Conservation (phyloP, 2,797 vertebrate genomes). For the Peromyscus attwateri region DNA sequence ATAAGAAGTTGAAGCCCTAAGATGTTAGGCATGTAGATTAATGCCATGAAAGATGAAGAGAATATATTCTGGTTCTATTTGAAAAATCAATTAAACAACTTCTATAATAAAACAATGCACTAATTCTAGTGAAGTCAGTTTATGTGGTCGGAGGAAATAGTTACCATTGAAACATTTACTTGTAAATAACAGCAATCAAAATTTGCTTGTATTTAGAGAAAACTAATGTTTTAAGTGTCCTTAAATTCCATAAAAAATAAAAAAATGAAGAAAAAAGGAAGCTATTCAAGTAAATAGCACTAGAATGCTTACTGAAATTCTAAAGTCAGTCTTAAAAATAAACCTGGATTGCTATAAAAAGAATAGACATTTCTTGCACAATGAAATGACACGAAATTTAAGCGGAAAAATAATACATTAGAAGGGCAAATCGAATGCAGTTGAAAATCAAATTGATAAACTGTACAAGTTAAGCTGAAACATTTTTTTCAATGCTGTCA, state of each 20-base stretch:
- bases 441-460: slow-evolving; percentile 64
- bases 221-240: not conserved
- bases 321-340: not conserved
- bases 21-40: not conserved
- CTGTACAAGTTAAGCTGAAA: slow-evolving; percentile 52
- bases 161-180: not conserved
- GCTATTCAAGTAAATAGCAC: not conserved
- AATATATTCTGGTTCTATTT: not conserved
- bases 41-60: not conserved
- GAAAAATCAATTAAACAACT: not conserved
- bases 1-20: not conserved
- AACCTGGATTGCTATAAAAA: not conserved
- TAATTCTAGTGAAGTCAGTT: not conserved
- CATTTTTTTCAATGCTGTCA: not conserved
- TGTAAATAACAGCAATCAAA: not conserved
- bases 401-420: slow-evolving; percentile 1
- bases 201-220: not conserved
- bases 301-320: not conserved
- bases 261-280: not conserved
- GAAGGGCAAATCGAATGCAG: not conserved
- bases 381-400: slow-evolving; percentile 44
- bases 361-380: not conserved
- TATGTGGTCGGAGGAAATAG: not conserved
- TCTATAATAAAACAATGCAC: not conserved
- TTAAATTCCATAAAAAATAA: not conserved